Base-by-base conservation (phyloP, 1,140 invertebrate species). In the Drosophila sechellia region DNA sequence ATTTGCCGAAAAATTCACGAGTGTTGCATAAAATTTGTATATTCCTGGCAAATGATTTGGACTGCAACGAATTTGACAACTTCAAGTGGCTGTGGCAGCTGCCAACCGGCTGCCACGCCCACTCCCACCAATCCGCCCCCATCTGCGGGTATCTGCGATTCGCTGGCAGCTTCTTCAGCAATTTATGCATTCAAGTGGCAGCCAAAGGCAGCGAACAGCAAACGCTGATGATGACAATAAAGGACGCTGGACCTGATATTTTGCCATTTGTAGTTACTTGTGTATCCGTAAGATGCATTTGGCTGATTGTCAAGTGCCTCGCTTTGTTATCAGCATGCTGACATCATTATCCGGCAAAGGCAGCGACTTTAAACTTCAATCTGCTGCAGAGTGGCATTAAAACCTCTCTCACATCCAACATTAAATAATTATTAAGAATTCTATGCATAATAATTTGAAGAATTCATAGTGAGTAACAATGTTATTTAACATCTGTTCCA, bases 141-240 rank as follows among this genome's bases (percentile, higher is more conserved):
- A 69, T 58, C 68, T 22, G 20, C 3, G 20, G 20, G 20, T 22
- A 49, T 69, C 78, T 85, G 74, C 61, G 63, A 70, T 70, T 70
- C 66, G n/a, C 50, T 70, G 66, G 50, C 66, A 70, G 66, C 68
- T 70, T 71, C 78, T 86, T 71, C 74, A 68, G 74, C 81, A 86
- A 86, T 86, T 86, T 86, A 86, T 87, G 83, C 78, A 86, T 87
- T 86, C 83, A 87, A 86, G 81, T 87, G 81, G 78, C 81, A 81
- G 72, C 80, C 57, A 78, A 78, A 60, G 63, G 66, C 66, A 73
- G 63, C 45, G 64, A 68, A 68, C 73, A 57, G 27, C 75, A 77
- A 72, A 71, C 75, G 66, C 77, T 73, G 77, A 66, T 64, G 57
- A 79, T 46, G 52, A 80, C 55, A 70, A 80, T 55, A 70, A 70